Base-by-base conservation (phyloP, 2,113 vertebrate genomes). In the Chiloscyllium plagiosum region DNA sequence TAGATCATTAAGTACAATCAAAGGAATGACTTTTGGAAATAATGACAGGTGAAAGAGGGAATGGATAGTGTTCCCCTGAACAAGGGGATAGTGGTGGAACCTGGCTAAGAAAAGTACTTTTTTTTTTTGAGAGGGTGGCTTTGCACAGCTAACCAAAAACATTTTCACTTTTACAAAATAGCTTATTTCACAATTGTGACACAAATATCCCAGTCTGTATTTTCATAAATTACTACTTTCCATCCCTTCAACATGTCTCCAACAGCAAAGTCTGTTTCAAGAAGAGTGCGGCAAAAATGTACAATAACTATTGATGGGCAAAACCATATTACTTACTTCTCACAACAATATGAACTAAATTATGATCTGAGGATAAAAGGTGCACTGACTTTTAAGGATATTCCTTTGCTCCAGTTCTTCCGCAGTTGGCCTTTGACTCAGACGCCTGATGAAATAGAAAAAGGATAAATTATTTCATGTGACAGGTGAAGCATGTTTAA, bases 391-490 rank as follows among this genome's bases (percentile, higher is more conserved):
- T 29, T 99, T 99, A 78, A 99, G 98, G 96, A 99, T 99, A 97
- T 99, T 99, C 96, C 99, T 98, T 96, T 99, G 99, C 97, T 99
- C 99, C 92, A 99, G 97, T 96, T 99, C 99, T 96, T 99, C 99
- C 1, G 98, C 98, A 61, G 98, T 98, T 0, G 99, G 99, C 97
- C 99, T 99, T 97, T 99, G 99, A 96, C 99, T 99, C 96, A 99
- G 97, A 96, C 99, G 98, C 97, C 99, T 99, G 95, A 96, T 96
- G 95, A 96, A 90, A 95, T 95, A 76, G 0, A 50, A 66, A 47
- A 66, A 96, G 37, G 85, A 96, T 80, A 0, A 69, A 93, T 92
- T 92, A 92, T 37, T 93, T 92, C 56, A 20, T 29, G 15, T 92
- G 26, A 47, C 37, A 65, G 56, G 3, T 90, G 50, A 90, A 90